Percentiles rank a stretch among this genome's conserved stretches.
These are phyloP conservation scores for Steinernema hermaphroditum DNA, from an alignment of 2,888 invertebrate species.

Conservation along the genomic window DNA sequence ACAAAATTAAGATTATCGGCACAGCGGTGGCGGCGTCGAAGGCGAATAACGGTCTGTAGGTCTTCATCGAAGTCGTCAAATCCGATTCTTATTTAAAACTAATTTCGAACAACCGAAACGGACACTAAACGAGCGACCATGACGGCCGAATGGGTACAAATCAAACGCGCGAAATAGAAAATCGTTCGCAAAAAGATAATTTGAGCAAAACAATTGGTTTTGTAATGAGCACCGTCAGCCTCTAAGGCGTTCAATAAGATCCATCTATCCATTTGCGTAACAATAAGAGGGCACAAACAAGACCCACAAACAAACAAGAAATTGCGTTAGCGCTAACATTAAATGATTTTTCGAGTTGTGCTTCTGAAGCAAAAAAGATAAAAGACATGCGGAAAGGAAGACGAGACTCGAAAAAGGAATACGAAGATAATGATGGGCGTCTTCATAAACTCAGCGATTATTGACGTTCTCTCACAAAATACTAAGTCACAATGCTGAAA, in stretches of 20 bases:
- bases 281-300: background rate
- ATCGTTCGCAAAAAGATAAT: background rate
- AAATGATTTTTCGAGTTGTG: background rate
- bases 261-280: background rate
- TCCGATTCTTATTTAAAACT: background rate
- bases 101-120: background rate
- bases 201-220: background rate
- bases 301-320: background rate
- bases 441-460: background rate
- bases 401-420: background rate
- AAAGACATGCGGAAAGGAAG: background rate
- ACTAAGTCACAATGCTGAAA: background rate
- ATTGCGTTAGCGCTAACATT: background rate
- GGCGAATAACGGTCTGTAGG: background rate
- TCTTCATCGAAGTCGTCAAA: background rate
- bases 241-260: background rate
- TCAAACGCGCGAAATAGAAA: no score
- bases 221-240: background rate
- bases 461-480: background rate
- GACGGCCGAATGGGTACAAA: no score
- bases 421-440: background rate
- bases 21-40: background rate
- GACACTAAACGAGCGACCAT: background rate
- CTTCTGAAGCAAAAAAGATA: background rate
- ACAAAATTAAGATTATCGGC: conserved; percentile 28